phyloP scores from a whole-genome alignment of 2,113 vertebrate species.

The Accipiter cooperii region DNA sequence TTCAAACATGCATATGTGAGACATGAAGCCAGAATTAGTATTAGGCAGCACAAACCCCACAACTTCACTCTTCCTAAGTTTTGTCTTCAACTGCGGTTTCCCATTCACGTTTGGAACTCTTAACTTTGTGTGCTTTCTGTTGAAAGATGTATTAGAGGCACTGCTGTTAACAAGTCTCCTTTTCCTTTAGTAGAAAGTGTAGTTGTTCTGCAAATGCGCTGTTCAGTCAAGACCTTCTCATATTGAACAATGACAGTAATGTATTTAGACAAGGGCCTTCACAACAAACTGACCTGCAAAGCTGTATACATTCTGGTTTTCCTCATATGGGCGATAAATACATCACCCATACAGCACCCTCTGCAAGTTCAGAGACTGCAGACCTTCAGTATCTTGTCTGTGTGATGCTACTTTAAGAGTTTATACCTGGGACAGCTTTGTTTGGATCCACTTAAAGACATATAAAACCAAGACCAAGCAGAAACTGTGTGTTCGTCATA shows the following conservation, averaged over 20 bases:
- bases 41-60: background rate
- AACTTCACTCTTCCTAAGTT: background rate
- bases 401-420: background rate
- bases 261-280: background rate
- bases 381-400: background rate
- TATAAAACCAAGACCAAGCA: background rate
- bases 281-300: background rate
- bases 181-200: background rate
- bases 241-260: background rate
- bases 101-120: background rate
- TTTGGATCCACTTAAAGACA: background rate
- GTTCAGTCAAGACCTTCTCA: background rate
- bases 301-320: background rate
- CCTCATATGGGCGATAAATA: background rate
- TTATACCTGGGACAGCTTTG: background rate
- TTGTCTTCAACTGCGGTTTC: background rate
- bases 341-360: background rate
- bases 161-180: background rate
- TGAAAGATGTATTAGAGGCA: background rate
- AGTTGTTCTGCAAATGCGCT: background rate
- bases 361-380: background rate
- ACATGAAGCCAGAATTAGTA: background rate
- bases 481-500: rapidly evolving
- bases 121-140: background rate
- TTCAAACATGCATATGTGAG: background rate